These are phyloP conservation scores for Zoanthus gigantus DNA, from an alignment of 92 coral and sea anemone species.

Conservation along the genomic window DNA sequence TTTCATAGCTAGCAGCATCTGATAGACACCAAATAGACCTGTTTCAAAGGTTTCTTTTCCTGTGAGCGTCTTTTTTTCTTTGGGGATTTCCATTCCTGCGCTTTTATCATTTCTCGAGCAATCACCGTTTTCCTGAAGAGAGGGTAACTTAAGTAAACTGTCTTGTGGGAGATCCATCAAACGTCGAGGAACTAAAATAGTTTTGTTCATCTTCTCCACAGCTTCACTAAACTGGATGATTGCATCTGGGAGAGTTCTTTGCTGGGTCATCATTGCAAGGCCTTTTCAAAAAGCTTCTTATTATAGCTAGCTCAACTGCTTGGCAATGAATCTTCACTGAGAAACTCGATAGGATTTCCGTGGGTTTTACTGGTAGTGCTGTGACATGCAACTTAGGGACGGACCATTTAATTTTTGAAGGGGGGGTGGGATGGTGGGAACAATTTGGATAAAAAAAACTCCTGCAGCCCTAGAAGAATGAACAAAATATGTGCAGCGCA, in stretches of 20 bases:
- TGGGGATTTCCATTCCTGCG: too few relatives aligned
- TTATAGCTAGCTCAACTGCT: too few relatives aligned
- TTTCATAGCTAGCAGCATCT: slow-evolving; percentile 31
- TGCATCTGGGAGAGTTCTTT: slow-evolving; percentile 56
- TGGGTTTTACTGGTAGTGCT: too few relatives aligned
- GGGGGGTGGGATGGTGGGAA: too few relatives aligned
- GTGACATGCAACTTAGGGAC: too few relatives aligned
- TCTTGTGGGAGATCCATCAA: slow-evolving; percentile 60
- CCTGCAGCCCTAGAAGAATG: too few relatives aligned
- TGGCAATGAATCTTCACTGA: too few relatives aligned
- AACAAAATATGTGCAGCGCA: too few relatives aligned
- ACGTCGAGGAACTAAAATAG: slow-evolving; percentile 66
- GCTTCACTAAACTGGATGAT: slow-evolving; percentile 62
- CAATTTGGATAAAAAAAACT: too few relatives aligned
- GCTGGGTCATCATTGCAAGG: slow-evolving; percentile 34
- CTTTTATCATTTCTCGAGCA: not conserved
- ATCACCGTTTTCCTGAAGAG: slow-evolving; percentile 12
- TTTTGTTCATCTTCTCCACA: slow-evolving; percentile 61
- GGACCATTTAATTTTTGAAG: too few relatives aligned
- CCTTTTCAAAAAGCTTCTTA: too few relatives aligned
- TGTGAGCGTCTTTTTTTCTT: not conserved
- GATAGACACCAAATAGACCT: slow-evolving; percentile 31
- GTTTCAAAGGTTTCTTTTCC: not conserved
- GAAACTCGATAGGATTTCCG: too few relatives aligned
- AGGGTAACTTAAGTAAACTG: not conserved